Evolutionary conservation across 2,888 invertebrate genomes (phyloP).

Genomic region (Ferrisia virgata): DNA sequence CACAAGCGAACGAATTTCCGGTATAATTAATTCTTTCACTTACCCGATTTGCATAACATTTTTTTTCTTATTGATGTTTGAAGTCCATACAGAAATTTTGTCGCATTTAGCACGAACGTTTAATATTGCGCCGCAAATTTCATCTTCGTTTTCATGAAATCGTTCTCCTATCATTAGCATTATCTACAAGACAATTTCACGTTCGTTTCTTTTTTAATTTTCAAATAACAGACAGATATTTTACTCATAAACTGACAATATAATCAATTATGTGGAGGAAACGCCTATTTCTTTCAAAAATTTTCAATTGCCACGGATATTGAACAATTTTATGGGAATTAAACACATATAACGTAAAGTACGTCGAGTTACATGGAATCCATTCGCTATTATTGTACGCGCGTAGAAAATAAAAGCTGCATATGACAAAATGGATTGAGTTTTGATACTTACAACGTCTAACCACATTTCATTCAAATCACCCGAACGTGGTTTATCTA

Average conservation of each 20-base stretch:
- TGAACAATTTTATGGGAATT: too few relatives aligned
- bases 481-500: constrained; percentile 1
- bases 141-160: constrained; percentile 85
- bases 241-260: background rate
- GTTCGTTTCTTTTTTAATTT: background rate
- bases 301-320: too few relatives aligned
- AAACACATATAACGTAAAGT: too few relatives aligned
- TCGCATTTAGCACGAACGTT: constrained; percentile 88
- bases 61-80: constrained; percentile 61
- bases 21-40: constrained; percentile 47
- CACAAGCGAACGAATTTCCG: background rate
- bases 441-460: constrained; percentile 66
- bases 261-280: background rate
- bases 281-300: too few relatives aligned
- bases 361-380: too few relatives aligned
- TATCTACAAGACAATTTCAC: constrained; percentile 55
- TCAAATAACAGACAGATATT: background rate
- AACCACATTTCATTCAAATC: constrained; percentile 78
- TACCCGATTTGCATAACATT: constrained; percentile 83
- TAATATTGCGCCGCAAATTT: constrained; percentile 95
- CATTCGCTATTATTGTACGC: too few relatives aligned
- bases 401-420: background rate
- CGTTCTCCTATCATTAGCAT: constrained; percentile 93
- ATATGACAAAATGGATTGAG: background rate
- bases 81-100: constrained; percentile 94